Evolutionary conservation across 1,140 invertebrate genomes (phyloP).

Genomic region (Bilobella aurantiaca): DNA sequence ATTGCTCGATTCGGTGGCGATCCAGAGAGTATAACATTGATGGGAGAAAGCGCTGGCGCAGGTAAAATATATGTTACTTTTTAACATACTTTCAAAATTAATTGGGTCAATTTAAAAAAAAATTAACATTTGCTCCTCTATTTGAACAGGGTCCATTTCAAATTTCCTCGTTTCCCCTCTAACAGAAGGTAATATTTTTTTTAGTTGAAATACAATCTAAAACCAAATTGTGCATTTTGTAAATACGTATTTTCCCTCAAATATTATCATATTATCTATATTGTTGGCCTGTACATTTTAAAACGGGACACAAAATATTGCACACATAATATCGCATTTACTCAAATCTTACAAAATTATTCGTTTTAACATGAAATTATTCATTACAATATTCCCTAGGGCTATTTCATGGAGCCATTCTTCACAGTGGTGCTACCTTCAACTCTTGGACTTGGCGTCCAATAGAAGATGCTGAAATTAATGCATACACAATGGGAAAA

Average conservation of each 20-base stretch:
- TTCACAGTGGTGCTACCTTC: conserved; percentile 44
- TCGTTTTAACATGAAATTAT: not conserved
- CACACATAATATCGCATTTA: not conserved
- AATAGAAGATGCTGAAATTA: not conserved
- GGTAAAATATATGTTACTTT: not conserved
- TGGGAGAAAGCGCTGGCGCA: conserved; percentile 8
- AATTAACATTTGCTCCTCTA: not conserved
- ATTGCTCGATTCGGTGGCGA: conserved; percentile 14
- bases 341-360: not conserved
- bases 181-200: not conserved
- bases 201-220: too few relatives aligned
- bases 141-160: not conserved
- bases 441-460: conserved; percentile 42
- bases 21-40: not conserved
- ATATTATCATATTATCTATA: too few relatives aligned
- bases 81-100: not conserved
- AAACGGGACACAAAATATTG: not conserved
- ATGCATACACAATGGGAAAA: not conserved
- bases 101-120: not conserved
- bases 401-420: conserved; percentile 39
- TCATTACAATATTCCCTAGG: conserved; percentile 31
- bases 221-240: too few relatives aligned
- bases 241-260: too few relatives aligned
- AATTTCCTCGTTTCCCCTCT: not conserved
- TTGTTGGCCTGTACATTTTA: too few relatives aligned